Evolutionary conservation across 2,888 invertebrate species (phyloP).

Genomic region (Apodemia duryi): DNA sequence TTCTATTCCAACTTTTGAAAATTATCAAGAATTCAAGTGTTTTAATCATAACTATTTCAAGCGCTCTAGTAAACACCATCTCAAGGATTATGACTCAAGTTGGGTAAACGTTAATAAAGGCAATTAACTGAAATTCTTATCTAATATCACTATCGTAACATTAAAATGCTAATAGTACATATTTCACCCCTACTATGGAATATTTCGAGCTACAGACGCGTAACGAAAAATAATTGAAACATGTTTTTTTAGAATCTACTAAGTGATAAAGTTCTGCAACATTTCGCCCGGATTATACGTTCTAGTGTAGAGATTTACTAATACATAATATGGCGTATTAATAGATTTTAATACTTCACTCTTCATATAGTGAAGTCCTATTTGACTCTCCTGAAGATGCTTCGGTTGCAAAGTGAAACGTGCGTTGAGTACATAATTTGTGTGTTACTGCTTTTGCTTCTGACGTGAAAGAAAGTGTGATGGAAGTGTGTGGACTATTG

Average conservation of each 20-base stretch:
- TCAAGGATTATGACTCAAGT: slow-evolving; percentile 53
- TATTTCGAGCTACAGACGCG: not conserved
- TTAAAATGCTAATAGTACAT: not conserved
- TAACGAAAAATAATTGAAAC: not conserved
- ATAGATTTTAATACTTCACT: too few relatives aligned
- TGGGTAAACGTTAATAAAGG: slow-evolving; percentile 35
- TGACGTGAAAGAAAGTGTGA: too few relatives aligned
- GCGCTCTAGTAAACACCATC: slow-evolving; percentile 32
- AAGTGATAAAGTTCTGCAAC: not conserved
- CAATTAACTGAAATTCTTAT: slow-evolving; percentile 12
- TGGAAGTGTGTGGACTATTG: too few relatives aligned
- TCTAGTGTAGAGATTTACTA: too few relatives aligned
- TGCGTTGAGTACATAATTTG: too few relatives aligned
- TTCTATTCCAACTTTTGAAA: slow-evolving; percentile 1
- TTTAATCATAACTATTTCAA: slow-evolving; percentile 7
- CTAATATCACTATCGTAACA: slow-evolving; percentile 16
- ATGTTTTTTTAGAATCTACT: not conserved
- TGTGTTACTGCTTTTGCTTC: too few relatives aligned
- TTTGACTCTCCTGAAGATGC: too few relatives aligned
- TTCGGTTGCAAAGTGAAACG: too few relatives aligned
- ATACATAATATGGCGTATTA: too few relatives aligned
- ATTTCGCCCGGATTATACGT: not conserved
- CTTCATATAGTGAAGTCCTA: too few relatives aligned
- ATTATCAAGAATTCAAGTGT: not conserved
- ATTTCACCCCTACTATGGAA: slow-evolving; percentile 1